phyloP scores from a whole-genome alignment of 2,113 vertebrate species.

The Brienomyrus longianalis region DNA sequence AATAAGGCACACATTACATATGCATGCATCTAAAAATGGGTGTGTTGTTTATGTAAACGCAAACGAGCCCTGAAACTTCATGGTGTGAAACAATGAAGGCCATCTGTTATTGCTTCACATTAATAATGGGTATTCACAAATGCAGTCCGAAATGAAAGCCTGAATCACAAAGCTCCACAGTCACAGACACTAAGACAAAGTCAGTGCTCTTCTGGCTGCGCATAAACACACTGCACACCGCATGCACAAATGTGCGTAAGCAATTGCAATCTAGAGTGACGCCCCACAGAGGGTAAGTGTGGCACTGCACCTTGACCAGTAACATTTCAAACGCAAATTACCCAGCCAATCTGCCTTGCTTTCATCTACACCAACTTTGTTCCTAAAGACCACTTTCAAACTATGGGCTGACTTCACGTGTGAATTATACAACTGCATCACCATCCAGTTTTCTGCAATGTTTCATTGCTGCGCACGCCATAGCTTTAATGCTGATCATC shows the following conservation, averaged over 20 bases:
- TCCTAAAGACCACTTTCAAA: not conserved
- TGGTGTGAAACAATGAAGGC: constrained; percentile 29
- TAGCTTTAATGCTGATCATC: not conserved
- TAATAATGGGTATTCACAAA: constrained; percentile 48
- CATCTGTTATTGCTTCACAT: constrained; percentile 46
- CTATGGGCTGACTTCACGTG: not conserved
- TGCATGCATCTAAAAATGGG: constrained; percentile 28
- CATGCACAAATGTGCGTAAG: not conserved
- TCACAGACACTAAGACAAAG: constrained; percentile 18
- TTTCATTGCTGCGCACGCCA: not conserved
- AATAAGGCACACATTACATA: not conserved
- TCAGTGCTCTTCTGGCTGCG: not conserved
- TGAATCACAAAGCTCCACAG: constrained; percentile 28
- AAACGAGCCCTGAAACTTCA: constrained; percentile 16
- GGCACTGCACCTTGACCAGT: not conserved
- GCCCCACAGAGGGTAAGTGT: not conserved
- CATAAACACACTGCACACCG: not conserved
- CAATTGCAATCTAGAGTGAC: not conserved
- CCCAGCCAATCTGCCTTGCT: not conserved
- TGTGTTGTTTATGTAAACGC: not conserved
- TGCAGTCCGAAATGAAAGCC: constrained; percentile 42
- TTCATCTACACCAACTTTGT: not conserved
- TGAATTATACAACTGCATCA: not conserved
- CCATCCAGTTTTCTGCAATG: not conserved
- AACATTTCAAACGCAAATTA: not conserved